Evolutionary conservation across 2,888 invertebrate genomes (phyloP), one percentile per base, ranked within the genome.

Genomic region (Rhyacophila evoluta): DNA sequence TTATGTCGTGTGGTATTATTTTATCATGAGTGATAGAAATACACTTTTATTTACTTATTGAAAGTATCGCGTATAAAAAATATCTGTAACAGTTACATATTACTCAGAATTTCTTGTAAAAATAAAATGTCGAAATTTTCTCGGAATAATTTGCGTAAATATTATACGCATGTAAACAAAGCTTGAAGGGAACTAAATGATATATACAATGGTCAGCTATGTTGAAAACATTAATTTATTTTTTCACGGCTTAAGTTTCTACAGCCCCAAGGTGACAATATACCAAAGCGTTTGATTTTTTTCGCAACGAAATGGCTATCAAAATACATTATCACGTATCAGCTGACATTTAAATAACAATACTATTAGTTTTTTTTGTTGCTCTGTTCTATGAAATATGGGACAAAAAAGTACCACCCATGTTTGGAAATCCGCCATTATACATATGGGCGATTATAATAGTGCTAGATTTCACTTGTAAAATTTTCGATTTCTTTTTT

Each of bases 141-240:
- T 39, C 55, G 8, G 68, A 69, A 36, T 68, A 78, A 78, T 78
- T 78, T 74, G 78, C 74, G 74, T 78, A 71, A 78, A 78, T 55
- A 55, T 55, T 19, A 55, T 19, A 55, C 55, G 25, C 55, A 67
- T 69, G 69, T 19, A 68, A 27, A 68, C 28, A 33, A 55, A 11
- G 67, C 33, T 15, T 12, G 68, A 33, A 41, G 5, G 5, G 15
- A 11, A 41, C 41, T 4, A 4, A 41, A 55, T 19, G 10, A 55
- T 10, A 55, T n/a, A 25, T 55, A 12, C 2, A 69, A 25, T 38
- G 25, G 69, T 33, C 25, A 69, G 69, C 5, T 69, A 55, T 55
- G 15, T 28, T 39, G 71, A 75, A 71, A 75, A 75, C 27, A 15
- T 28, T 5, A 39, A 70, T 75, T 10, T 37, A 29, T 41, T 33